Percentiles rank a stretch among this genome's conserved stretches.
These are phyloP conservation scores for Abrostola triplasia DNA, from an alignment of 2,888 invertebrate species.

Conservation along the genomic window DNA sequence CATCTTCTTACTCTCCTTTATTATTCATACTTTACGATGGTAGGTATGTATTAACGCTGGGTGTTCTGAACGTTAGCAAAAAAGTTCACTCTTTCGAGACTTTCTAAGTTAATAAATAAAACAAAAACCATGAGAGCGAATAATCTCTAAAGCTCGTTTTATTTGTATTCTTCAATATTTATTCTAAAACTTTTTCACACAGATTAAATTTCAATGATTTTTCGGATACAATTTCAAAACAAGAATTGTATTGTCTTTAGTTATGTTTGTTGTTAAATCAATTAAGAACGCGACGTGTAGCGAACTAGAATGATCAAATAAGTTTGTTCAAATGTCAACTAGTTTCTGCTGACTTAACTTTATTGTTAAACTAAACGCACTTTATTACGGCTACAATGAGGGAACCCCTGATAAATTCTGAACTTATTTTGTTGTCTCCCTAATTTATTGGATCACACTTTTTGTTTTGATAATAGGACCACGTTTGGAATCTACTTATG, in stretches of 20 bases:
- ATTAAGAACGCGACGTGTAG: slow-evolving; percentile 5
- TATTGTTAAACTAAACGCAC: slow-evolving; percentile 14
- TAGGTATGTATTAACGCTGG: slow-evolving; percentile 1
- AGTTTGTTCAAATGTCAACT: slow-evolving; percentile 16
- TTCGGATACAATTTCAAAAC: background rate
- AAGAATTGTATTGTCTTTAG: background rate
- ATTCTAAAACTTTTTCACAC: background rate
- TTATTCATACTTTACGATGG: slow-evolving; percentile 3
- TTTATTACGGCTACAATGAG: slow-evolving; percentile 28
- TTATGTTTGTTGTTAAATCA: slow-evolving; percentile 12
- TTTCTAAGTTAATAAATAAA: slow-evolving; percentile 5
- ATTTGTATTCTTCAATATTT: background rate
- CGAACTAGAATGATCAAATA: slow-evolving; percentile 12
- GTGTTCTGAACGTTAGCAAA: background rate
- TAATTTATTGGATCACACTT: slow-evolving; percentile 44
- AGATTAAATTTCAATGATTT: background rate
- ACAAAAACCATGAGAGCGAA: slow-evolving; percentile 2
- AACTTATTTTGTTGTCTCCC: slow-evolving; percentile 37
- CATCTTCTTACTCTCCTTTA: background rate
- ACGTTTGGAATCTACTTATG: background rate
- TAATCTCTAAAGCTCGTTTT: background rate
- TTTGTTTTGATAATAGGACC: slow-evolving; percentile 36
- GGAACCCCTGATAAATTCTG: slow-evolving; percentile 29
- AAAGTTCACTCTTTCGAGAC: slow-evolving; percentile 5
- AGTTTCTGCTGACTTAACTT: slow-evolving; percentile 28